Evolutionary conservation across 2,113 vertebrate genomes (phyloP), one percentile per base, ranked within the genome.

Genomic region (Aptenodytes forsteri): DNA sequence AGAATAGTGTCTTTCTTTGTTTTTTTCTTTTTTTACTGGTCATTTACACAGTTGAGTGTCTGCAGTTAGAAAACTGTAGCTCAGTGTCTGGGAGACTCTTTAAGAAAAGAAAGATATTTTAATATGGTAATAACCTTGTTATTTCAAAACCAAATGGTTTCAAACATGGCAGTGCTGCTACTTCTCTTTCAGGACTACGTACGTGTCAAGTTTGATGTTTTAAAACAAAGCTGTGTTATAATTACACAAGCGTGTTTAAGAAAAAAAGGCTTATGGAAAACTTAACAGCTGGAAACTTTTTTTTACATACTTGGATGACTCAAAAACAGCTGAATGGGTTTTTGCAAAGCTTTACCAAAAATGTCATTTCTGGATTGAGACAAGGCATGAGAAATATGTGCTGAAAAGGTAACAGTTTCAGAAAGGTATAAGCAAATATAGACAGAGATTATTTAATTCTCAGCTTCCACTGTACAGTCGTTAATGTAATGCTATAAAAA

Each of bases 211-310:
- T 97, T 97, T 98, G 98, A 98, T 97, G 97, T 98, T 98, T 98
- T 98, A 97, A 98, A 98, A 98, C 97, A 98, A 98, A 98, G 96
- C 97, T 96, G 89, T 98, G 97, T 98, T 98, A 98, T 97, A 98
- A 98, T 98, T 98, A 98, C 96, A 98, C 95, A 94, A 95, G 91
- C n/a, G 6, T 91, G 94, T 92, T 97, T 97, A 96, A 98, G 97
- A 96, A 98, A 96, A 94, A 98, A 98, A 95, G 90, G 91, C 95
- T 97, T 98, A 98, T 97, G 97, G 98, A 98, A 98, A 98, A 97
- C 96, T 98, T 98, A 98, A 97, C 98, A 98, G 98, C 98, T 98
- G 98, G 98, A 98, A 98, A 98, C 97, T 98, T 95, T 96, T 98
- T 98, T 98, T 97, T 98, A 72, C 97, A 97, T 98, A 97, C 96